Base-by-base conservation (phyloP, 2,888 invertebrate species). In the Andrena marginata region DNA sequence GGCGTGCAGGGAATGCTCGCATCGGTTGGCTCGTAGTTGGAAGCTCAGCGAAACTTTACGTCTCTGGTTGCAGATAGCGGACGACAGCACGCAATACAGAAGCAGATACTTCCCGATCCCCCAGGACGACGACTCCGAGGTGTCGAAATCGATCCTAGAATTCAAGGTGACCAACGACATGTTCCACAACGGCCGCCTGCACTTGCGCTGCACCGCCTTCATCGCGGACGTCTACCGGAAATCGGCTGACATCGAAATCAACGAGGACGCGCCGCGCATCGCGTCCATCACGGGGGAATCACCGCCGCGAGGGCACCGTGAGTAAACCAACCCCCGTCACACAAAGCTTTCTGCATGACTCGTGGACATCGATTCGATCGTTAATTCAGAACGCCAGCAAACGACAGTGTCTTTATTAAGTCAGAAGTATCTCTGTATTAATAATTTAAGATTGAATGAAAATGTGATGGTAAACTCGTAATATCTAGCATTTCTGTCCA, bases 201-300 rank as follows among this genome's bases (percentile, higher is more conserved):
- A 85, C 4, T 76, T 94, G 33, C 90, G 92, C 23, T 94, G 94
- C 82, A 92, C 90, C 69, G 92, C 92, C 13, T 90, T 86, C 31
- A 93, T 94, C 72, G 82, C 90, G 10, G 89, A 89, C 51, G 89
- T 94, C 62, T 94, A 94, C 77, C 89, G 90, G 26, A 90, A 92
- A 49, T 90, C 91, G 3, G 89, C 88, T 13, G 92, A 93, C 60
- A 85, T 91, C 13, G 92, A 91, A 26, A 89, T 94, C 56, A 88
- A 86, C 68, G 93, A 93, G 77, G 94, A 93, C 60, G 90, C 86
- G 6, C 94, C 93, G 2, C 91, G 92, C 49, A 87, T 93, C 65
- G 93, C 94, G 42, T 92, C 93, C 23, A 94, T 94, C 76, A 94
- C 92, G 23, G 93, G 93, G 10, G 93, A 93, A 77, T 93, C 93